A percentile compares a stretch with the other conserved stretches of the same genome.
Conservation (phyloP, 2,888 invertebrate genomes). For the Lysandra coridon region DNA sequence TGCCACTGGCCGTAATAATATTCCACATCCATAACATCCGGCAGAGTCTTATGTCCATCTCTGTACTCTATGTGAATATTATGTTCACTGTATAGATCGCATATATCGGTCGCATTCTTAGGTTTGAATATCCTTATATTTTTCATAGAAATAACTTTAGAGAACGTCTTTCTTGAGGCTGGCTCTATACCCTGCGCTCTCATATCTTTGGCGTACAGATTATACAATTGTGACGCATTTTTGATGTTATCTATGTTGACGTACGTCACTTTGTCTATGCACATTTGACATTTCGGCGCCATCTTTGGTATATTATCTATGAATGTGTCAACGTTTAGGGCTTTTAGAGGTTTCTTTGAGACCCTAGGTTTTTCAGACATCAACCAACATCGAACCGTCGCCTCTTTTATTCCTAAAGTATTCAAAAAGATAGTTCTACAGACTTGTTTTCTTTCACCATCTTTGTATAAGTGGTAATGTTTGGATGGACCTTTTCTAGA, state of each 20-base stretch:
- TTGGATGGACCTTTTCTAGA: constrained; percentile 19
- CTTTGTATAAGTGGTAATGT: constrained; percentile 36
- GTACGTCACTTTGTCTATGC: constrained; percentile 49
- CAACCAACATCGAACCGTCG: constrained; percentile 60
- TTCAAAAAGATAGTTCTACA: constrained; percentile 60
- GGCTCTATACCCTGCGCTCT: constrained; percentile 43
- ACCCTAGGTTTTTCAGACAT: constrained; percentile 42
- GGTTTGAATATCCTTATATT: constrained; percentile 60
- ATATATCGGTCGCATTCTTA: constrained; percentile 56
- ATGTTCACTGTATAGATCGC: constrained; percentile 53
- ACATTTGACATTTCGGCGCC: constrained; percentile 53
- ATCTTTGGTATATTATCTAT: constrained; percentile 56
- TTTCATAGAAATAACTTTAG: constrained; percentile 51
- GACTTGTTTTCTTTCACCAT: constrained; percentile 48
- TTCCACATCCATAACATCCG: constrained; percentile 31
- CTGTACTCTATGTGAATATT: constrained; percentile 44
- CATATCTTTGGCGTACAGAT: constrained; percentile 53
- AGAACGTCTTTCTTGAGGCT: constrained; percentile 63
- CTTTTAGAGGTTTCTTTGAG: constrained; percentile 48
- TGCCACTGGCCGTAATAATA: constrained; percentile 26
- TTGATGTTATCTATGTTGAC: constrained; percentile 52
- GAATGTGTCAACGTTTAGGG: constrained; percentile 52
- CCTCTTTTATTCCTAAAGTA: constrained; percentile 62
- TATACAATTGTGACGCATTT: constrained; percentile 58
- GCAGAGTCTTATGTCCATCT: constrained; percentile 31